A percentile compares a stretch with the other conserved stretches of the same genome.
These are phyloP conservation scores for Ylistrum balloti DNA, from an alignment of 1,140 invertebrate species.

Conservation along the genomic window DNA sequence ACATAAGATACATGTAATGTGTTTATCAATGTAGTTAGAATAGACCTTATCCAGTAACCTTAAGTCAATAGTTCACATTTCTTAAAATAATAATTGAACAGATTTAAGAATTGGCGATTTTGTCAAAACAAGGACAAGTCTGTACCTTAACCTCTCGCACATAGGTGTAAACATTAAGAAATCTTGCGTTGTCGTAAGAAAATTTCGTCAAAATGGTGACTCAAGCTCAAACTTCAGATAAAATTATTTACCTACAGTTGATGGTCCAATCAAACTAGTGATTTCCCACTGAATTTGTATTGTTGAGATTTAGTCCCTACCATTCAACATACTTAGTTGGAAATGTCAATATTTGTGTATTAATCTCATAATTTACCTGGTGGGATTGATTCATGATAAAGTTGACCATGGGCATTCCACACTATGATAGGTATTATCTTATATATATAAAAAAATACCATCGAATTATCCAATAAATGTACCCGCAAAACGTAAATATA, in stretches of 20 bases:
- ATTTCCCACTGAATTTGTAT: neutral
- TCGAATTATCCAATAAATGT: neutral
- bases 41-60: neutral
- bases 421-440: neutral
- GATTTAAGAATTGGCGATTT: neutral
- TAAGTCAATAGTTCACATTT: neutral
- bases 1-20: neutral
- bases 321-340: neutral
- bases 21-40: neutral
- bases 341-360: slow-evolving; percentile 13
- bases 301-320: neutral
- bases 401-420: neutral
- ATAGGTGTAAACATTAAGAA: neutral
- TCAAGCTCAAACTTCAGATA: neutral
- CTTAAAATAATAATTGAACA: slow-evolving; percentile 28
- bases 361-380: slow-evolving; percentile 2
- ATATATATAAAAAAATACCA: neutral
- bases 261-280: neutral
- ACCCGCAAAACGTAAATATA: too few species aligned
- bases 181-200: neutral
- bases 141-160: neutral
- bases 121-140: neutral
- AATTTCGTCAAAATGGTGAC: slow-evolving; percentile 20
- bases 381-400: neutral
- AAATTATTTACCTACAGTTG: slow-evolving; percentile 13